These are phyloP conservation scores for Atrina japonica DNA, from an alignment of 2,888 invertebrate genomes.

Conservation along the genomic window DNA sequence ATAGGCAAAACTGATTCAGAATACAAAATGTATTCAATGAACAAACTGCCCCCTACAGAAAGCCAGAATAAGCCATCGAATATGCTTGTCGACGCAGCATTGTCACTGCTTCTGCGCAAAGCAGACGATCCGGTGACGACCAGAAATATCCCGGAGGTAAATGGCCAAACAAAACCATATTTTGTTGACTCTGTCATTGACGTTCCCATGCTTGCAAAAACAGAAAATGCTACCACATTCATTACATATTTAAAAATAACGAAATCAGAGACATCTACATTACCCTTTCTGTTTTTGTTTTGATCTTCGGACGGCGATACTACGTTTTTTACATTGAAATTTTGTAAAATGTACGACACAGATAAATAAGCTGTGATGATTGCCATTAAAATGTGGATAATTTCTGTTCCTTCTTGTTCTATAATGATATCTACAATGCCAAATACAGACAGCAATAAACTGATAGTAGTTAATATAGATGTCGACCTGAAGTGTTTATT, in stretches of 20 bases:
- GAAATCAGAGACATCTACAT: conserved; percentile 46
- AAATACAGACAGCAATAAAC: conserved; percentile 18
- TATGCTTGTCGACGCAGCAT: conserved; percentile 50
- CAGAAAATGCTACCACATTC: conserved; percentile 57
- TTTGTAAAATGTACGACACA: conserved; percentile 24
- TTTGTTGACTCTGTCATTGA: conserved; percentile 42
- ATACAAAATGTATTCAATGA: conserved; percentile 41
- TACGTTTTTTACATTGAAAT: neutral
- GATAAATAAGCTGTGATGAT: conserved; percentile 48
- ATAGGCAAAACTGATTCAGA: neutral
- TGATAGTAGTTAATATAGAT: conserved; percentile 9
- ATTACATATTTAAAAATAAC: conserved; percentile 56
- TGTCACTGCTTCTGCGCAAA: conserved; percentile 50
- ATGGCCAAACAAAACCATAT: conserved; percentile 57
- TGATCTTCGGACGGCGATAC: no score
- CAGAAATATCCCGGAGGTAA: conserved; percentile 56
- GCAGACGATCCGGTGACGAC: conserved; percentile 51
- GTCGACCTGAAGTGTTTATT: conserved; percentile 4
- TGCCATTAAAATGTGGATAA: conserved; percentile 50
- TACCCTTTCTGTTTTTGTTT: neutral
- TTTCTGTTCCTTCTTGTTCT: conserved; percentile 3
- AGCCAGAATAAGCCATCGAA: conserved; percentile 61
- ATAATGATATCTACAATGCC: conserved; percentile 18
- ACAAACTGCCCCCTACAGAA: conserved; percentile 52
- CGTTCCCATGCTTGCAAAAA: conserved; percentile 56